Evolutionary conservation across 2,888 invertebrate genomes (phyloP).

Genomic region (Pristionchus mayeri): DNA sequence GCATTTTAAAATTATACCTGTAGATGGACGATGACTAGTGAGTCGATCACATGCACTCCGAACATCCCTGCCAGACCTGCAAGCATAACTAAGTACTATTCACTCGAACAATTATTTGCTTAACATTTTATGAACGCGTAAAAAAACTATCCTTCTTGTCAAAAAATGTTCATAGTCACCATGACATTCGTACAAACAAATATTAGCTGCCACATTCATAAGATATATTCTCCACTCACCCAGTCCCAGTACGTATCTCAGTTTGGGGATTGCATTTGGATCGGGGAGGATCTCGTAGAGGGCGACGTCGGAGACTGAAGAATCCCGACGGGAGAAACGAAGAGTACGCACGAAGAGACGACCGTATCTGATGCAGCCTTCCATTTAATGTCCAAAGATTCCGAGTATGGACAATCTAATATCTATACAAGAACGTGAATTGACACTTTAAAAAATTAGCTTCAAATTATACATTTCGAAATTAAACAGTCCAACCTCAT

Average conservation of each 20-base stretch:
- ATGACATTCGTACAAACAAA: neutral
- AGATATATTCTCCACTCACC: conserved; percentile 19
- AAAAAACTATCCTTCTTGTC: no score
- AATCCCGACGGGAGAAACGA: conserved; percentile 44
- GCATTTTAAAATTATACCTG: conserved; percentile 30
- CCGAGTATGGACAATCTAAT: no score
- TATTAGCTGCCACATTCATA: neutral
- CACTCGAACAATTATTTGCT: no score
- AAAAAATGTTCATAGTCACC: neutral
- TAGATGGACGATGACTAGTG: conserved; percentile 41
- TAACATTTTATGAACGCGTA: no score
- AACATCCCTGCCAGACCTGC: conserved; percentile 40
- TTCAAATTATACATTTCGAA: no score
- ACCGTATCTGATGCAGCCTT: conserved; percentile 48
- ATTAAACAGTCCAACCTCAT: neutral
- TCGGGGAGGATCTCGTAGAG: conserved; percentile 46
- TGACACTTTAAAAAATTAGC: no score
- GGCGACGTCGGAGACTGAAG: conserved; percentile 45
- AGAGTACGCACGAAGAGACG: conserved; percentile 9
- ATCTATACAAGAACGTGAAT: no score
- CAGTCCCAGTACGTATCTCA: conserved; percentile 30
- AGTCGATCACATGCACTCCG: conserved; percentile 48
- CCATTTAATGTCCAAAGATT: no score
- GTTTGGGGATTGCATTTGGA: neutral
- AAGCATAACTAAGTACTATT: no score